A percentile compares a stretch with the other conserved stretches of the same genome.
Evolutionary conservation across 2,113 vertebrate species (phyloP).

Genomic region (Oncorhynchus mykiss): DNA sequence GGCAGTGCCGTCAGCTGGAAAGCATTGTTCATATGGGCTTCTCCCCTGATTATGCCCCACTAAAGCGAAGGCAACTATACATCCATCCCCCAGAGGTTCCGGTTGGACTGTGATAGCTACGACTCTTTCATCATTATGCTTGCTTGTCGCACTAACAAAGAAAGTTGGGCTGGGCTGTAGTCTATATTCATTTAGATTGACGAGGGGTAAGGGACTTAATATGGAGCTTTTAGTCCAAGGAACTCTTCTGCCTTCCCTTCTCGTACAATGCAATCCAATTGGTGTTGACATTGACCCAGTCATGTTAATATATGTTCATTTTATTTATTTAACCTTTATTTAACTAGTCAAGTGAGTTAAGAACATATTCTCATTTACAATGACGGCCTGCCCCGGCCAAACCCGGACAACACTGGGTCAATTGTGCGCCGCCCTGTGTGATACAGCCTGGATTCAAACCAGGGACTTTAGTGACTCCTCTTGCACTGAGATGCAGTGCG

Average conservation of each 20-base stretch:
- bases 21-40: constrained; percentile 27
- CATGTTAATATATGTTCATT: no score
- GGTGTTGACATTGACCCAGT: not conserved
- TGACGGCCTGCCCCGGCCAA: no score
- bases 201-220: not conserved
- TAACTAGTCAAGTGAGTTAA: no score
- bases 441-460: no score
- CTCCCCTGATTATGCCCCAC: not conserved
- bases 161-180: not conserved
- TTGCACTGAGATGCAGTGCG: no score
- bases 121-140: not conserved
- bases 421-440: no score
- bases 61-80: not conserved
- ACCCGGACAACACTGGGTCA: no score
- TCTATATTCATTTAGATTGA: not conserved
- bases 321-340: no score
- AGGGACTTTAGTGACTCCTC: no score
- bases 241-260: not conserved
- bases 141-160: not conserved
- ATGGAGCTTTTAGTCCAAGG: not conserved
- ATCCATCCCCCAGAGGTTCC: not conserved
- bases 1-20: constrained; percentile 9
- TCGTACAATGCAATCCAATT: not conserved
- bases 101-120: not conserved
- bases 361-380: no score